Base-by-base conservation (phyloP, 1,140 invertebrate genomes). In the Heterodera schachtii region DNA sequence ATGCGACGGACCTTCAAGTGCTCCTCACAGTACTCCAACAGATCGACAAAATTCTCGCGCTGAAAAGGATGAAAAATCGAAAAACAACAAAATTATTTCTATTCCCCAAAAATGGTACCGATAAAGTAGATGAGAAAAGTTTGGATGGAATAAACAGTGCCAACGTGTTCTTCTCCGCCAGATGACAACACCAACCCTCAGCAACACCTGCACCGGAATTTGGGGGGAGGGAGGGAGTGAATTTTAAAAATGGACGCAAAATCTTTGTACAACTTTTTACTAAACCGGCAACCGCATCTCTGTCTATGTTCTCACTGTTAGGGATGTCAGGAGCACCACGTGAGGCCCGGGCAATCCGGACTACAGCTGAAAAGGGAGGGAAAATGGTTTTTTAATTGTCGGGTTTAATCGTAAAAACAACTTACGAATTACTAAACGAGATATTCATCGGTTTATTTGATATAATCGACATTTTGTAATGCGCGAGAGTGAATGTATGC, bases 301-400 rank as follows among this genome's bases (percentile, higher is more conserved):
- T 57, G 73, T 85, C 82, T 60, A 78, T 67, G 78, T 81, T 57
- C 64, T 85, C 83, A 81, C 41, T 44, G 81, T 76, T 75, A 83
- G 86, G 70, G 86, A 78, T 75, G 84, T 85, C 85, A 86, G 74
- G 73, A 83, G 76, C 86, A 87, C 41, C 86, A 87, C 85, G 76
- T 86, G 83, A 85, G 75, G 73, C 82, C 73, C 44, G 85, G 60
- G 77, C 70, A 69, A 57, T 82, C 75, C 43, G 73, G 85, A 86
- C 70, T 86, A 79, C 85, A 87, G 31, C 84, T 85, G 46, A 46
- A 84, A 84, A 2, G 49, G 49, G 0, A 49, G 9, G n/a, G 46
- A 83, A 57, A 43, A 21, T 3, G 31, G 41, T 64, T 6, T 16
- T 41, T 41, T 19, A 41, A 66, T 31, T 13, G 13, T 16, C 46